Evolutionary conservation across 2,113 vertebrate species (phyloP), one percentile per base, ranked within the genome.

Genomic region (Cebus imitator): DNA sequence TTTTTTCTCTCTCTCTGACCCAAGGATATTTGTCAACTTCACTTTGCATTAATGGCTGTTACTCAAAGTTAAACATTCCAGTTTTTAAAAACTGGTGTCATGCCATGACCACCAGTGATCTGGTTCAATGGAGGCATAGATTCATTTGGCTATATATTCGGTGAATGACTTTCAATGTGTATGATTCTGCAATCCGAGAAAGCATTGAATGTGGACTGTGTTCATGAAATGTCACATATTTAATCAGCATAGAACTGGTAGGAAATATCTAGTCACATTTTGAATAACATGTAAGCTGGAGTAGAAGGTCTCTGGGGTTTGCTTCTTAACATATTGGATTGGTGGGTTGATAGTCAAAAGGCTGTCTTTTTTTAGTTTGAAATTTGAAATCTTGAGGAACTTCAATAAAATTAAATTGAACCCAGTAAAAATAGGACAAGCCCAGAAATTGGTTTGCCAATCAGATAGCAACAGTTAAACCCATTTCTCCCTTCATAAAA

Each of bases 401-500:
- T 92, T 81, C 27, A 73, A 91, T 84, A 86, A 93, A 95, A 92
- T 94, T 43, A 88, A 97, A 97, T 92, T 80, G 87, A 83, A 68
- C 87, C 90, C 96, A 95, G 85, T 91, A 81, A 93, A 98, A 98
- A 97, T 91, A 16, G 95, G 81, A 94, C 87, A 97, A 50, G 57
- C 94, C 86, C 30, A 84, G 80, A 98, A 96, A 96, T 96, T 94
- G 73, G 96, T 97, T 98, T 97, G 18, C 86, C 87, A 96, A 95
- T 76, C 48, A 25, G 84, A 90, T 48, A 97, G 95, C 58, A 96
- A 85, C 50, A 78, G 95, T 90, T 98, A 98, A 97, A 97, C 30
- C 91, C 73, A 92, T 92, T 81, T 97, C 91, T 98, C 92, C 96
- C 94, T 98, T 98, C 96, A 98, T 90, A 40, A 93, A 87, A 87